A percentile compares a stretch with the other conserved stretches of the same genome.
These are phyloP conservation scores for Austrofundulus limnaeus DNA, from an alignment of 2,113 vertebrate species.

Conservation along the genomic window DNA sequence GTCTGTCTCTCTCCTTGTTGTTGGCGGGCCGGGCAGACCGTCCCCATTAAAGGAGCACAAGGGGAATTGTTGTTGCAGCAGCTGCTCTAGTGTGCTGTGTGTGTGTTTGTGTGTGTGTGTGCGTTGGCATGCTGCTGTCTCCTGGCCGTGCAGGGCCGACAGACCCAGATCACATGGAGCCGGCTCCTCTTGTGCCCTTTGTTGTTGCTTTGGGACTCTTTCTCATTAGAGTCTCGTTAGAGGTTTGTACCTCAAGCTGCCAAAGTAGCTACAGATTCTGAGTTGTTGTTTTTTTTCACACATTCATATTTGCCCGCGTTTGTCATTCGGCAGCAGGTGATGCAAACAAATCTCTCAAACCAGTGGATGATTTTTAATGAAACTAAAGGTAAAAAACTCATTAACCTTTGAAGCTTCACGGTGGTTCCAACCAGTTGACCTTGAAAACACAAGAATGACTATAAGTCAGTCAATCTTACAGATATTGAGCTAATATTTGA, in stretches of 20 bases:
- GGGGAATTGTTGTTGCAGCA: conserved; percentile 77
- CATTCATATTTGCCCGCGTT: conserved; percentile 13
- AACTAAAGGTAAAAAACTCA: no score
- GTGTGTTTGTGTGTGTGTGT: conserved; percentile 22
- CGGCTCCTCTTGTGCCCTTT: conserved; percentile 81
- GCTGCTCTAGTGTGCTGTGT: conserved; percentile 59
- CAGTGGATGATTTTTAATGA: no score
- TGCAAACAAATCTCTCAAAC: no score
- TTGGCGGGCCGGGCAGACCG: conserved; percentile 49
- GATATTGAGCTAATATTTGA: no score
- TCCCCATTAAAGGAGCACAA: conserved; percentile 73
- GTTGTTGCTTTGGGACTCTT: conserved; percentile 76
- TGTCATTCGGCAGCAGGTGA: not conserved
- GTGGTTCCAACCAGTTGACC: no score
- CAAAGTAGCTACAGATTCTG: conserved; percentile 6
- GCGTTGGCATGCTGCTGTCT: conserved; percentile 46
- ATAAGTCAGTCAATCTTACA: no score
- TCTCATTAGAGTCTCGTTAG: conserved; percentile 51
- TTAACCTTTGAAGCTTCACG: no score
- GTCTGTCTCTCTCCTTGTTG: conserved; percentile 57
- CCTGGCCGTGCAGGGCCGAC: conserved; percentile 67
- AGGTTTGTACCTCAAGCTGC: conserved; percentile 38
- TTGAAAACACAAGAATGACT: no score
- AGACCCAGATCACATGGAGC: conserved; percentile 74
- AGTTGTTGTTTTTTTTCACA: conserved; percentile 8